Base-by-base conservation (phyloP, 2,888 invertebrate species). In the Epirrhoe tristata region DNA sequence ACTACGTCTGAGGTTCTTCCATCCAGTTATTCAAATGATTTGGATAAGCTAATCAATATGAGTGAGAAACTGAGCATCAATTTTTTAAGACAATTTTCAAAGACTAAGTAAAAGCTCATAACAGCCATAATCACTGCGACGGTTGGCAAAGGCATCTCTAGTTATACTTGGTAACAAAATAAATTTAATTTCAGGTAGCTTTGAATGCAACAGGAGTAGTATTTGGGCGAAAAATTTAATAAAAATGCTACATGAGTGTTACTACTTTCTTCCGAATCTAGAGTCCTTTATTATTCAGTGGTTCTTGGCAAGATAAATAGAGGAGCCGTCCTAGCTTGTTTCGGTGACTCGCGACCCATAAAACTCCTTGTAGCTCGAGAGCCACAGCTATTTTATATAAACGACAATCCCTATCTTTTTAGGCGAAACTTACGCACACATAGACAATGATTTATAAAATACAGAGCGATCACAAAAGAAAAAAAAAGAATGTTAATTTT, bases 321-420 rank as follows among this genome's bases (percentile, higher is more conserved):
- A 72, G 68, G 68, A 69, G 67, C 61, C 50, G 68, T 58, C 73
- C 71, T 65, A 50, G 73, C 75, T 79, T 80, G 78, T 76, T 75
- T 76, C 73, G 70, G 74, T 75, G 74, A 74, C 76, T 76, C 78
- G 79, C 80, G 82, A 83, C 80, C 82, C 77, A 83, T 74, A 81
- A 84, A 85, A 71, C 75, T 72, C 76, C 0, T 31, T 53, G 50
- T 62, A 65, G 68, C n/a, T 55, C 34, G n/a, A 43, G 60, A 64
- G 61, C 14, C 32, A 56, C 14, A 16, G 24, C 24, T 2, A 12
- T 63, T 63, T 53, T 14, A 8, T 50, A n/a, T n/a, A n/a, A n/a
- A 63, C 12, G 12, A 8, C 12, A 43, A 43, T 43, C 12, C n/a
- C 12, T 0, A 10, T 12, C 39, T 12, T 43, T 43, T 5, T 12